Percentiles rank a stretch among this genome's conserved stretches.
phyloP scores from a whole-genome alignment of 2,797 vertebrate species.

The Anas acuta region DNA sequence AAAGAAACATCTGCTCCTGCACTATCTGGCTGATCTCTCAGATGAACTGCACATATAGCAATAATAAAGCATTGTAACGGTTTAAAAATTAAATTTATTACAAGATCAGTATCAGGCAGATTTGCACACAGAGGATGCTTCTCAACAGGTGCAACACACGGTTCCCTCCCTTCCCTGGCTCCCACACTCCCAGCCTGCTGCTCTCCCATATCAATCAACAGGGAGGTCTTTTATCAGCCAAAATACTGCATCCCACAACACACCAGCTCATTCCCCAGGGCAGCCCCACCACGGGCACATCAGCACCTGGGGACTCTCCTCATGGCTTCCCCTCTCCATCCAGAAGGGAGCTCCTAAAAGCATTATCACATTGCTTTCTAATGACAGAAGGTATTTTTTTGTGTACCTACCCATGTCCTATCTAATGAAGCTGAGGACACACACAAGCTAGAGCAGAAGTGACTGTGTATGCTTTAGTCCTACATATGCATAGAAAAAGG shows the following conservation, averaged over 20 bases:
- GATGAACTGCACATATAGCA: accelerated
- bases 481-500: not conserved
- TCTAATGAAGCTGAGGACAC: accelerated
- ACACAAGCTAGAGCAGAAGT: not conserved
- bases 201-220: not conserved
- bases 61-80: not conserved
- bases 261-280: not conserved
- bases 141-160: not conserved
- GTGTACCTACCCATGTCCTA: accelerated
- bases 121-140: not conserved
- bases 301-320: not conserved
- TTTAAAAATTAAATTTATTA: not conserved
- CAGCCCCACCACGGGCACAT: accelerated
- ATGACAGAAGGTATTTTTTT: not conserved
- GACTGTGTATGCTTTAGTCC: accelerated
- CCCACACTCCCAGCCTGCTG: not conserved
- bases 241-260: not conserved
- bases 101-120: accelerated
- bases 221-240: not conserved
- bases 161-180: not conserved
- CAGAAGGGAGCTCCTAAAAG: accelerated
- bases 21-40: not conserved
- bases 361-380: accelerated
- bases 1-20: conserved; percentile 10
- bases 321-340: accelerated